Evolutionary conservation across 2,888 invertebrate species (phyloP).

Genomic region (Lumbricus terrestris): DNA sequence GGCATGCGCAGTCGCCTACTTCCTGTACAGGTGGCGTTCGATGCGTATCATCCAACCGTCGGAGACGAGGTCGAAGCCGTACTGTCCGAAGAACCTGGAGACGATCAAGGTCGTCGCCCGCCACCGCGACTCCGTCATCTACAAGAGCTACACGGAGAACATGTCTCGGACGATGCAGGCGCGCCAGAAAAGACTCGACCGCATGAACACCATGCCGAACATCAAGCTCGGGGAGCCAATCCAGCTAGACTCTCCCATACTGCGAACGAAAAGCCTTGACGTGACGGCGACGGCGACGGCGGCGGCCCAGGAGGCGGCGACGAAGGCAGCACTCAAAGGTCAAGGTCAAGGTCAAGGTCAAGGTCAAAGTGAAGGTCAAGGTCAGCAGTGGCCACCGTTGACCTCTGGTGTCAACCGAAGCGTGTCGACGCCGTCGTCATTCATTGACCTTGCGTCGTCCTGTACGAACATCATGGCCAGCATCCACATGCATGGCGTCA

Average conservation of each 20-base stretch:
- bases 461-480: neutral
- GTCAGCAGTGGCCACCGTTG: neutral
- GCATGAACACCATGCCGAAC: constrained; percentile 42
- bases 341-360: neutral
- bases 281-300: neutral
- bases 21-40: constrained; percentile 55
- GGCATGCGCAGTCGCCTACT: constrained; percentile 51
- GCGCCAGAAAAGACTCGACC: constrained; percentile 36
- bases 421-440: neutral
- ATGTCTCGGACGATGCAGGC: constrained; percentile 37
- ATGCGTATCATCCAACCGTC: constrained; percentile 54
- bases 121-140: constrained; percentile 57
- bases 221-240: constrained; percentile 35
- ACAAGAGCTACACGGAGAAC: constrained; percentile 49
- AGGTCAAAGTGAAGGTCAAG: too few relatives aligned
- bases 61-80: constrained; percentile 49
- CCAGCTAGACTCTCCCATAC: neutral
- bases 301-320: neutral
- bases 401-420: neutral
- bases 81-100: constrained; percentile 54
- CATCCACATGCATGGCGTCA: neutral
- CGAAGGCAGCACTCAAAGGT: neutral
- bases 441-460: neutral
- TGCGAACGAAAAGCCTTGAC: constrained; percentile 10
- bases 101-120: constrained; percentile 53